Evolutionary conservation across 2,797 vertebrate species (phyloP), one percentile per base, ranked within the genome.

Genomic region (Acanthurus tractus): DNA sequence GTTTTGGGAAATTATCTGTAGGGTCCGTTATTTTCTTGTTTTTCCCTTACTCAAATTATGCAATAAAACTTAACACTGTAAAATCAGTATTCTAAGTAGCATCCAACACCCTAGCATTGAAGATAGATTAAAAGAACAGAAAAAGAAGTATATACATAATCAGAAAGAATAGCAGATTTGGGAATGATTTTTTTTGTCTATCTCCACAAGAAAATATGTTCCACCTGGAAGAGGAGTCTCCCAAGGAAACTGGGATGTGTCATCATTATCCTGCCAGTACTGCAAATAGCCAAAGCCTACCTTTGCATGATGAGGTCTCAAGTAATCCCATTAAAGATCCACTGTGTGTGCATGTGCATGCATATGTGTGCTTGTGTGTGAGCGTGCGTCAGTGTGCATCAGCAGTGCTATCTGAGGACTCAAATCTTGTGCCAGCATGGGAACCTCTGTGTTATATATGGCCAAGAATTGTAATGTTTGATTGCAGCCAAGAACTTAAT

Each of bases 271-370:
- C 77, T 78, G 48, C 78, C 62, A 48, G 75, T 58, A 77, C 93
- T 93, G 82, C 83, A 93, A 93, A 93, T 94, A 92, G 91, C 90
- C 71, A 22, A 25, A 81, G 92, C 89, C 94, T 94, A 92, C 86
- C 82, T 86, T 88, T 88, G 81, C 83, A 88, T 90, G 88, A 87
- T 84, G 75, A 90, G 78, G 84, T 86, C 86, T 86, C 1, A 40
- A 64, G 79, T 94, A 94, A 93, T 94, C 91, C 88, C 66, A 42
- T 38, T 48, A 84, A 90, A 88, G 84, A 84, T 83, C 83, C 81
- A 38, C 29, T 34, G 29, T 34, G 73, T 86, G 78, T 82, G 81
- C 15, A 61, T 86, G 76, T 74, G 49, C 40, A 58, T 50, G 71
- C 20, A 20, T 59, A 68, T 56, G 58, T 62, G 77, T 66, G 63